phyloP scores from a whole-genome alignment of 2,888 invertebrate species.

The Cosmia trapezina region DNA sequence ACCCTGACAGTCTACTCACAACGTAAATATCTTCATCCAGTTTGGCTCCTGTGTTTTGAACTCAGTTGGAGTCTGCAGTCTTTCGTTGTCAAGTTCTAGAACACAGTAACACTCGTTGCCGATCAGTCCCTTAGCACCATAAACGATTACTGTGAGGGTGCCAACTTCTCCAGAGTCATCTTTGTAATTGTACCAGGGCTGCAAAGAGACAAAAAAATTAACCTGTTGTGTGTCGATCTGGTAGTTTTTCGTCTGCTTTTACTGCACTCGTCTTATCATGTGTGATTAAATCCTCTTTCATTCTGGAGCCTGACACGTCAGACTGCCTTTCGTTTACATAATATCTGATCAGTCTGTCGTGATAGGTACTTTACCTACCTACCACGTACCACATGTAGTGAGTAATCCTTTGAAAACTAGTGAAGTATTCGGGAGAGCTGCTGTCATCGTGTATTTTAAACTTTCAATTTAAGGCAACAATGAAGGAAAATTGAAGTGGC shows the following conservation, averaged over 20 bases:
- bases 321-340: neutral
- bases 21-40: constrained; percentile 99
- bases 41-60: constrained; percentile 98
- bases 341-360: neutral
- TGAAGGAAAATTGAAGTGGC: neutral
- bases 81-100: constrained; percentile 96
- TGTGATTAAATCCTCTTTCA: neutral
- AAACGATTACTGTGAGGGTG: constrained; percentile 97
- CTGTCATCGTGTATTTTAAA: neutral
- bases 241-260: neutral
- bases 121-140: constrained; percentile 94
- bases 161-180: constrained; percentile 93
- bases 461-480: neutral
- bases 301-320: neutral
- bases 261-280: neutral
- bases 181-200: constrained; percentile 85
- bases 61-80: constrained; percentile 98
- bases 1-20: constrained; percentile 91
- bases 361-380: neutral
- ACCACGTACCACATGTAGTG: neutral
- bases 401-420: neutral
- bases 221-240: neutral
- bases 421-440: neutral
- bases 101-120: constrained; percentile 98
- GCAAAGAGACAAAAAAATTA: constrained; percentile 56